phyloP scores from a whole-genome alignment of 2,113 vertebrate species.

The Grus americana region DNA sequence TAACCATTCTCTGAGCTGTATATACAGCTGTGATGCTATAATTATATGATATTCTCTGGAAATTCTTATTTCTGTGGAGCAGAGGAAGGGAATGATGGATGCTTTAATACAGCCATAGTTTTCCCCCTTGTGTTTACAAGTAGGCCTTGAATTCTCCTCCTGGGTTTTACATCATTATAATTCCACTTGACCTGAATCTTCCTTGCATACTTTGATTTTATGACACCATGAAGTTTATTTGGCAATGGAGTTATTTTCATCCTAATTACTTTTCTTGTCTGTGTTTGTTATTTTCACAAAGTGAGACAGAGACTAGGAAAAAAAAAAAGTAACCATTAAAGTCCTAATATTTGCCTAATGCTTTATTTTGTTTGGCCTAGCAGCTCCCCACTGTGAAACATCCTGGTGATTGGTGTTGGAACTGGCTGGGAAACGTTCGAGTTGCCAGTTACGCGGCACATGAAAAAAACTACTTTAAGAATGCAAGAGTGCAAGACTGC shows the following conservation, averaged over 20 bases:
- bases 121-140: not conserved
- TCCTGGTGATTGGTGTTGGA: not conserved
- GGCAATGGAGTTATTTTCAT: not conserved
- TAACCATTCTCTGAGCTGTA: not conserved
- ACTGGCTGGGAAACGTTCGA: not conserved
- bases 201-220: not conserved
- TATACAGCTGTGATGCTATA: not conserved
- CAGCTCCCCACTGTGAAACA: not conserved
- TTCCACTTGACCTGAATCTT: conserved; percentile 16
- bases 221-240: not conserved
- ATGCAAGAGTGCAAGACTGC: not conserved
- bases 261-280: not conserved
- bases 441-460: not conserved
- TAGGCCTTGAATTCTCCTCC: not conserved
- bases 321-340: not conserved
- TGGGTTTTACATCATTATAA: not conserved
- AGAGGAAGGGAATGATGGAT: not conserved
- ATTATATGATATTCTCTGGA: not conserved
- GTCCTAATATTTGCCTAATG: not conserved
- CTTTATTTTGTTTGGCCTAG: not conserved
- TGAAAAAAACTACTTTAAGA: not conserved
- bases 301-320: not conserved
- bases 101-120: not conserved
- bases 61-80: not conserved
- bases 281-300: not conserved